These are phyloP conservation scores for Sylvia atricapilla DNA, from an alignment of 2,113 vertebrate species.

Conservation along the genomic window DNA sequence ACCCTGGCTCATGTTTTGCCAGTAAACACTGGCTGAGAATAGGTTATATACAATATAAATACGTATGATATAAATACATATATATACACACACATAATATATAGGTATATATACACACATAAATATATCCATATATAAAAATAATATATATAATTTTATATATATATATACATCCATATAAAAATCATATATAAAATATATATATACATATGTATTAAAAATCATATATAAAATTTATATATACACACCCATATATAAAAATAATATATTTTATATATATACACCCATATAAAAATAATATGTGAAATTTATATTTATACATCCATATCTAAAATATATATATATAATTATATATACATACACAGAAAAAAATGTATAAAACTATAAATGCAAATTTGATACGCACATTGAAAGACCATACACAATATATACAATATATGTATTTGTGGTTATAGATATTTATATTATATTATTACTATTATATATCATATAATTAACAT, in stretches of 20 bases:
- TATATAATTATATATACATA: too few species aligned
- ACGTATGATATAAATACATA: too few species aligned
- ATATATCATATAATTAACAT: too few species aligned
- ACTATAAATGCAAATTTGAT: not conserved
- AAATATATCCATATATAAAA: not conserved
- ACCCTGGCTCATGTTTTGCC: fast-evolving
- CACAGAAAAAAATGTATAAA: fast-evolving
- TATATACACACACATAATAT: too few species aligned
- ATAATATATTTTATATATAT: too few species aligned
- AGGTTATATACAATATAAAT: not conserved
- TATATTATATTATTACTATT: too few species aligned
- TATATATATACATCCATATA: too few species aligned
- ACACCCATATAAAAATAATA: too few species aligned
- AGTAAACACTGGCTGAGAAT: not conserved
- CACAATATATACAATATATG: not conserved
- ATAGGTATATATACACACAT: too few species aligned
- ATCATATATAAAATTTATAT: not conserved
- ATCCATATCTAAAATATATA: not conserved
- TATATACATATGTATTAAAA: not conserved
- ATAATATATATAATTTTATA: not conserved
- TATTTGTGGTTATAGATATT: not conserved
- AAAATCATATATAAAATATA: too few species aligned
- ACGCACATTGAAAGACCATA: not conserved
- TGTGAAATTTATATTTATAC: too few species aligned
- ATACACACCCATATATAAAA: too few species aligned